Conservation (phyloP, 2,888 invertebrate species). For the Siphlonurus alternatus region DNA sequence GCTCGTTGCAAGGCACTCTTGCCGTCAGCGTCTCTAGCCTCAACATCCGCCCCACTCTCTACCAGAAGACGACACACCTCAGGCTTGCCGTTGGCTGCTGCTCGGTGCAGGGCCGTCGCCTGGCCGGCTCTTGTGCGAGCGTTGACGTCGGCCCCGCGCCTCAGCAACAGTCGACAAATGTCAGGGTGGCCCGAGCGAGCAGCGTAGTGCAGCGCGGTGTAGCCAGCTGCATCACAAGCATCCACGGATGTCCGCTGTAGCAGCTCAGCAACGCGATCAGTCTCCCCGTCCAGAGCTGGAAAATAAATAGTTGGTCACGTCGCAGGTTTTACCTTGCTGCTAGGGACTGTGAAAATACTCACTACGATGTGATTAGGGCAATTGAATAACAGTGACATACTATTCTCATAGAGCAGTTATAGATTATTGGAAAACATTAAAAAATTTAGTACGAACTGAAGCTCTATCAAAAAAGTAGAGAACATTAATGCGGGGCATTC, state of each 20-base stretch:
- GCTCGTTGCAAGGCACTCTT: constrained; percentile 68
- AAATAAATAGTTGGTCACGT: constrained; percentile 2
- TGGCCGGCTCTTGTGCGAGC: constrained; percentile 54
- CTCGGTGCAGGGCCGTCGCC: constrained; percentile 70
- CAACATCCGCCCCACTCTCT: constrained; percentile 37
- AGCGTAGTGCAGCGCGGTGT: constrained; percentile 80
- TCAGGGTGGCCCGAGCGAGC: constrained; percentile 58
- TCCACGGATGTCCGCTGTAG: constrained; percentile 41
- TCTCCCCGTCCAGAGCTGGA: constrained; percentile 58
- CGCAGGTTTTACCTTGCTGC: no score
- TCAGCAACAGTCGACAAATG: constrained; percentile 50
- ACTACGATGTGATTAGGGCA: no score
- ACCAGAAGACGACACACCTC: constrained; percentile 21
- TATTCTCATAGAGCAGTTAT: no score
- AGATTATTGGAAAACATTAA: no score
- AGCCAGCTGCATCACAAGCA: constrained; percentile 55
- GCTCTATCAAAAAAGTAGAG: no score
- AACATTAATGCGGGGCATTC: no score
- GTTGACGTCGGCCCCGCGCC: constrained; percentile 54
- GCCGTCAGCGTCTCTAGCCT: constrained; percentile 57
- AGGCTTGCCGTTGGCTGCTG: constrained; percentile 41
- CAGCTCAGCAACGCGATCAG: constrained; percentile 40
- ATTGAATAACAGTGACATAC: no score
- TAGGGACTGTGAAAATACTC: no score
- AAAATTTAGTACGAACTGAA: no score